Evolutionary conservation across 2,888 invertebrate genomes (phyloP), one percentile per base, ranked within the genome.

Genomic region (Mythimna albipuncta): DNA sequence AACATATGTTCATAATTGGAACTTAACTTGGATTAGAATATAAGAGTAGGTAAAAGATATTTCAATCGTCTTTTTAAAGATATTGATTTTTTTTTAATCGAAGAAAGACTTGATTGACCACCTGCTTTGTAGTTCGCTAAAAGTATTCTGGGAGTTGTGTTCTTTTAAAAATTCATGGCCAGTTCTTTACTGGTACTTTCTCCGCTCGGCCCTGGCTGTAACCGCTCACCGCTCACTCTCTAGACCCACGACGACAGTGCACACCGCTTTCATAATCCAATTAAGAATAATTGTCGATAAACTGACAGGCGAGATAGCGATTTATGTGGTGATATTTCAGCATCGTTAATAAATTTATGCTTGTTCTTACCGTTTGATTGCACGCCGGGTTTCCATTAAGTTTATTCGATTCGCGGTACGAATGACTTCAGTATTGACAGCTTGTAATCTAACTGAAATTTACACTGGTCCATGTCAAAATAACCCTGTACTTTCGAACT

Each of bases 271-370:
- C 95, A 94, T 96, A 96, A 96, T 96, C 96, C 96, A 96, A 96
- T 96, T 96, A 96, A 94, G 95, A 95, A 94, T 96, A 96, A 96
- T 96, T 94, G 95, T 95, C 96, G 95, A 94, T 95, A 95, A 96
- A 95, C 94, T 95, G 96, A 95, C 96, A 94, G 95, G 90, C 91
- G 86, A 91, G 92, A 94, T 95, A 92, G 93, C 94, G 94, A 96
- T 96, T 96, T 96, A 96, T 95, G 96, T 89, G 93, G 94, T 93
- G 95, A 96, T 96, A 96, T 96, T 96, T 96, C 93, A 95, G 93
- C 91, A 94, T 95, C 92, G 95, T 96, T 96, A 95, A 96, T 96
- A 96, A 96, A 96, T 95, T 95, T 93, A 94, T 95, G 94, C 96
- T 96, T 94, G 95, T 96, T 95, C 94, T 95, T 95, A 91, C 92